Evolutionary conservation across 2,797 vertebrate species (phyloP).

Genomic region (Delichon dasypus): DNA sequence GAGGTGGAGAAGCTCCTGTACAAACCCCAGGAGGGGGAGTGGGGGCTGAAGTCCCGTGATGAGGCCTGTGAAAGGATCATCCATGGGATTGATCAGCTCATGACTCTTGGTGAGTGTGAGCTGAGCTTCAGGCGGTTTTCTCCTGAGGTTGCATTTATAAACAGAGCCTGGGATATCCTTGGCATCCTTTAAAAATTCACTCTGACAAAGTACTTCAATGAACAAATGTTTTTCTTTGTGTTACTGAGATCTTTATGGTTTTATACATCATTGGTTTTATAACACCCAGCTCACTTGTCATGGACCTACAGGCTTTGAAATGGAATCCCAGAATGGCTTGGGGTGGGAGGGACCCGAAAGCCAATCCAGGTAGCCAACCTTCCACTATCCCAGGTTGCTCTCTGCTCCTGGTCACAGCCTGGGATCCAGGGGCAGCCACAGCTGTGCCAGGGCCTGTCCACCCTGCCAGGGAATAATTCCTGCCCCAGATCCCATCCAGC

Average conservation of each 20-base stretch:
- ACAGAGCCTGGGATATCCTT: background rate
- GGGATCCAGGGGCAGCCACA: background rate
- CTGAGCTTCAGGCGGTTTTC: background rate
- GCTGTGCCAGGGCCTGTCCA: background rate
- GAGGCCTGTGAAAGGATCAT: slow-evolving; percentile 90
- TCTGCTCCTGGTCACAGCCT: background rate
- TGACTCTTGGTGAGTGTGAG: slow-evolving; percentile 83
- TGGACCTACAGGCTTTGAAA: background rate
- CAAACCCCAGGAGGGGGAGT: slow-evolving; percentile 88
- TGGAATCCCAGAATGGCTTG: background rate
- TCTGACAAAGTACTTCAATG: background rate
- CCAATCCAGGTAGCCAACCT: background rate
- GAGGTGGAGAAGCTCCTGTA: slow-evolving; percentile 93
- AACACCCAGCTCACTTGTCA: background rate
- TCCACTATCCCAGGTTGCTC: background rate
- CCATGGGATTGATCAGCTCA: slow-evolving; percentile 87
- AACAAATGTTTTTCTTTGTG: background rate
- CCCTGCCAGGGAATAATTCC: background rate
- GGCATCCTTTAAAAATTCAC: background rate
- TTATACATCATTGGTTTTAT: background rate
- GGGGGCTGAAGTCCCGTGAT: slow-evolving; percentile 86
- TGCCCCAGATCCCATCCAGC: fast-evolving
- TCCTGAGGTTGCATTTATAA: background rate
- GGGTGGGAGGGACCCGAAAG: background rate
- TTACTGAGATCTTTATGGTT: background rate